Percentiles rank a stretch among this genome's conserved stretches.
Evolutionary conservation across 2,113 vertebrate genomes (phyloP).

Genomic region (Cygnus buccinator): DNA sequence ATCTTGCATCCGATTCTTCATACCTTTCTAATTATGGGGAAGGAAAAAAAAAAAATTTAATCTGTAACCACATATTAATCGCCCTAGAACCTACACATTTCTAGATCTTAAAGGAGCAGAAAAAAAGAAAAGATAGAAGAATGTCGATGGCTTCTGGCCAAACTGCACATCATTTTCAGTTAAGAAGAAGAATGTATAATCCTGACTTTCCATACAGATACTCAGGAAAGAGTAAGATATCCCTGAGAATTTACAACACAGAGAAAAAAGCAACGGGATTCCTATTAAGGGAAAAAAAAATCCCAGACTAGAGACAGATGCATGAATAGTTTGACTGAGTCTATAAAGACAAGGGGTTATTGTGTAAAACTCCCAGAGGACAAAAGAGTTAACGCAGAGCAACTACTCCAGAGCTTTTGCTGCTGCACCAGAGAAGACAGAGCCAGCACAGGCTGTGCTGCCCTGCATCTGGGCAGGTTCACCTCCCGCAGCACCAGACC

Average conservation of each 20-base stretch:
- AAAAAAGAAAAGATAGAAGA: background rate
- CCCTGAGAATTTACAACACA: background rate
- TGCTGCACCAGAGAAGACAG: background rate
- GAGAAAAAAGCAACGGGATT: background rate
- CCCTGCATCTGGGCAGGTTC: background rate
- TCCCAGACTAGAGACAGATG: background rate
- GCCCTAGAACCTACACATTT: conserved; percentile 17
- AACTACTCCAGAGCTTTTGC: background rate
- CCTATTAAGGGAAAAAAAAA: background rate
- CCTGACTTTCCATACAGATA: background rate
- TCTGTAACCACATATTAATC: conserved; percentile 26
- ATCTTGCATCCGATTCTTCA: conserved; percentile 60
- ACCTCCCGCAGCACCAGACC: rapidly evolving
- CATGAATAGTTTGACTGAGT: background rate
- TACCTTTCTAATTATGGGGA: conserved; percentile 52
- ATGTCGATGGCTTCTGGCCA: conserved; percentile 12
- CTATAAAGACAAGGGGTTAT: background rate
- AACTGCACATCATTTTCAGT: background rate
- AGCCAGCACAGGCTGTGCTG: background rate
- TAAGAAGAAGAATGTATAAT: background rate
- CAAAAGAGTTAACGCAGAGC: background rate
- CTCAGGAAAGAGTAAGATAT: background rate
- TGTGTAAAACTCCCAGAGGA: background rate
- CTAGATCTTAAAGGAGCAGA: conserved; percentile 17
- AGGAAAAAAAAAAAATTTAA: background rate